Conservation (phyloP, 2,113 vertebrate genomes). For the Passerina amoena region DNA sequence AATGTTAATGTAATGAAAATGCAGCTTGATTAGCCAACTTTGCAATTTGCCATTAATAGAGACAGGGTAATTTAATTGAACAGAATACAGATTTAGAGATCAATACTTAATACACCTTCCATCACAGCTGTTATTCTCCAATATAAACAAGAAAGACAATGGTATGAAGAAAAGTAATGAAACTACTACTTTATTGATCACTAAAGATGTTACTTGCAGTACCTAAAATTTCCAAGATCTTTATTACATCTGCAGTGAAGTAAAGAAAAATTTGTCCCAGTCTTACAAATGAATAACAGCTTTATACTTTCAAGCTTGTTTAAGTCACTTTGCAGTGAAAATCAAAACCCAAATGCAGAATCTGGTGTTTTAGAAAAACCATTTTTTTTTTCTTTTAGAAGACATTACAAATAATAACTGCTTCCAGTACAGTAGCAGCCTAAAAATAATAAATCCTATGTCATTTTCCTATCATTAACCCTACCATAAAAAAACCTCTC, state of each 20-base stretch:
- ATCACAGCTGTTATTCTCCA: background rate
- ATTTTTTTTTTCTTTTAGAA: background rate
- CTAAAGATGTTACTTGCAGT: background rate
- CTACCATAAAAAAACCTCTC: background rate
- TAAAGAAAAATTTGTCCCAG: background rate
- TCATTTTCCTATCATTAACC: background rate
- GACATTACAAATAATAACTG: background rate
- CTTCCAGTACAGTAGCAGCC: background rate
- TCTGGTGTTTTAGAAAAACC: background rate
- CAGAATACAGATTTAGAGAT: slow-evolving; percentile 26
- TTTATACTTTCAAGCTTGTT: too few relatives aligned
- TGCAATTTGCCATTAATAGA: background rate
- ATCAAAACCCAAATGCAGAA: background rate
- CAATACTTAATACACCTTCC: slow-evolving; percentile 37
- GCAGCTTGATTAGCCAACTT: background rate
- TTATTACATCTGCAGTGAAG: background rate
- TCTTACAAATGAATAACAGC: background rate
- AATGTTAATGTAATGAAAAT: background rate
- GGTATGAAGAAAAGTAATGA: background rate
- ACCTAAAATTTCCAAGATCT: background rate
- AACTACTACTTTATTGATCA: background rate
- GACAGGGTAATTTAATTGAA: background rate
- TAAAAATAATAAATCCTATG: background rate
- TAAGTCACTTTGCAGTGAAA: background rate
- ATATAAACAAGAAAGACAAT: background rate